Evolutionary conservation across 2,113 vertebrate species (phyloP).

Genomic region (Epinephelus cyanopodus): DNA sequence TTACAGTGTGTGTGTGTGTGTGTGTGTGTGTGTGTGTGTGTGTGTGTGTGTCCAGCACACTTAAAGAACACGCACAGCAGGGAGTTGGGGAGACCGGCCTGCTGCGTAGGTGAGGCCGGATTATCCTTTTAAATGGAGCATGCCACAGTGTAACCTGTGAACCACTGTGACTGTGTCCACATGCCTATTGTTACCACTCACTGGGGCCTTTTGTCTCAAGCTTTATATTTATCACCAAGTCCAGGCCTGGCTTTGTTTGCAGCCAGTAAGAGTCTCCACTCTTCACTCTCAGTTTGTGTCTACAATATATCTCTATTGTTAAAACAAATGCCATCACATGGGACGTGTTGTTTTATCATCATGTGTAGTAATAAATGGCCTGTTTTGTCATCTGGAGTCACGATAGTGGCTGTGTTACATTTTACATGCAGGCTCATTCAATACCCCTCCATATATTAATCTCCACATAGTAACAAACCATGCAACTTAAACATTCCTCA

Average conservation of each 20-base stretch:
- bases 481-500: constrained; percentile 18
- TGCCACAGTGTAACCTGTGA: constrained; percentile 27
- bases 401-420: constrained; percentile 6
- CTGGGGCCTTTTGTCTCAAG: background rate
- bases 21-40: constrained; percentile 32
- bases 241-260: constrained; percentile 18
- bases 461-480: constrained; percentile 26
- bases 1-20: constrained; percentile 4
- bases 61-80: constrained; percentile 27
- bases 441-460: background rate
- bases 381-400: constrained; percentile 25
- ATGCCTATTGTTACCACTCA: constrained; percentile 14
- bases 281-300: background rate
- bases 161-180: constrained; percentile 27
- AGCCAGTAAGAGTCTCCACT: background rate
- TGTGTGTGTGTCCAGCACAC: constrained; percentile 24
- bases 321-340: background rate
- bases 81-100: constrained; percentile 27
- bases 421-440: constrained; percentile 27
- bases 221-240: constrained; percentile 11
- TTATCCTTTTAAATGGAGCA: constrained; percentile 54
- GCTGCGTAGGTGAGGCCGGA: constrained; percentile 42
- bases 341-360: constrained; percentile 7
- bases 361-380: constrained; percentile 11
- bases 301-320: constrained; percentile 8